Evolutionary conservation across 2,797 vertebrate genomes (phyloP), one percentile per base, ranked within the genome.

Genomic region (Poecilia velifera): DNA sequence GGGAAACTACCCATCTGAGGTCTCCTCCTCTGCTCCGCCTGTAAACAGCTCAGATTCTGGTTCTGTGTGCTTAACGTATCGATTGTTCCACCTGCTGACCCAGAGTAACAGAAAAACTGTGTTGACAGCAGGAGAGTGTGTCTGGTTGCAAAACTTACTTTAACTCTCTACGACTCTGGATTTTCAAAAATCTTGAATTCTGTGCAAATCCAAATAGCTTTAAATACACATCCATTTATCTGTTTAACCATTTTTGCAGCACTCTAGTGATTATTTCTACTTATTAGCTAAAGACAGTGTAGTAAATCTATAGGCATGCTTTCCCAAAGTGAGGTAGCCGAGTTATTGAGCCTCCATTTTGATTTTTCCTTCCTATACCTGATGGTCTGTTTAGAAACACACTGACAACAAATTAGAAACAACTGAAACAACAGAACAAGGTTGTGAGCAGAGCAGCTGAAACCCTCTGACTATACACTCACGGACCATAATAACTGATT

Each of bases 11-110:
- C 36, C 64, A 68, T 39, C 22, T 39, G 62, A 25, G 20, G 64
- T 41, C 64, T 68, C 64, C 34, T 66, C 62, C 36, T 68, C 36
- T 68, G 10, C 64, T 13, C 64, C 22, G 62, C 36, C 62, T 66
- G 36, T 41, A 25, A 22, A 68, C 64, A 41, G 18, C 64, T 41
- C 10, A 68, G 64, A 68, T 41, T 41, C 64, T 10, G 64, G 20
- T 13, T 13, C 64, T 41, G 36, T 68, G 8, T 41, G 25, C 36
- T 25, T 68, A 22, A 68, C 3, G 10, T 41, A 41, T 68, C 25
- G 64, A 68, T 68, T 41, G 20, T 68, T 68, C 36, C 64, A 68
- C 36, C 64, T 41, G 20, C 64, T 68, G 64, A 68, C 39, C 64
- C 36, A 68, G 64, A 39, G 36, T 16, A 41, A 41, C 36, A 41